Evolutionary conservation across 2,113 vertebrate species (phyloP).

Genomic region (Ictidomys tridecemlineatus): DNA sequence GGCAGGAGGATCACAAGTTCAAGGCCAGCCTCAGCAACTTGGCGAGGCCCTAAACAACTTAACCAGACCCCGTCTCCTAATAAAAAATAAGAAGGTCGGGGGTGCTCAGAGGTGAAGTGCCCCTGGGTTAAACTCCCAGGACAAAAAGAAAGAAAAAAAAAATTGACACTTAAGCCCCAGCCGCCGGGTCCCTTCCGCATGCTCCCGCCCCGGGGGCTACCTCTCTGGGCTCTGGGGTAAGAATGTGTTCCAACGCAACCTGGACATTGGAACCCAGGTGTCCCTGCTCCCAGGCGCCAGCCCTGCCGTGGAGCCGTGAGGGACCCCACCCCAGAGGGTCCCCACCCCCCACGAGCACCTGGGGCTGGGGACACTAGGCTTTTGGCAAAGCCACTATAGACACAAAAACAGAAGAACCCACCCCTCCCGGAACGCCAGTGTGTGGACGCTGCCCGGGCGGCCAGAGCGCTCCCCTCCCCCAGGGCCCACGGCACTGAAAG

Average conservation of each 20-base stretch:
- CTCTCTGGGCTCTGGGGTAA: background rate
- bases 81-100: too few relatives aligned
- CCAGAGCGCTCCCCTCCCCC: accelerated
- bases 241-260: background rate
- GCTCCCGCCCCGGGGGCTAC: background rate
- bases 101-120: too few relatives aligned
- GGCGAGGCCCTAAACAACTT: too few relatives aligned
- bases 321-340: background rate
- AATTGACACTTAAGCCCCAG: background rate
- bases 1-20: too few relatives aligned
- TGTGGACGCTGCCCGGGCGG: accelerated
- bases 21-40: too few relatives aligned
- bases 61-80: too few relatives aligned
- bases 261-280: background rate
- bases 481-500: background rate
- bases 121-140: too few relatives aligned
- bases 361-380: background rate
- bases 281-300: accelerated
- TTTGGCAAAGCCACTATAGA: background rate
- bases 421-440: accelerated
- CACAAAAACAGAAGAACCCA: background rate
- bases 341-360: background rate
- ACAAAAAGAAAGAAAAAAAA: too few relatives aligned
- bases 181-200: background rate
- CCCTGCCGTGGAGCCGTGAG: background rate